phyloP scores from a whole-genome alignment of 1,140 invertebrate genomes.

The Ladona fulva region DNA sequence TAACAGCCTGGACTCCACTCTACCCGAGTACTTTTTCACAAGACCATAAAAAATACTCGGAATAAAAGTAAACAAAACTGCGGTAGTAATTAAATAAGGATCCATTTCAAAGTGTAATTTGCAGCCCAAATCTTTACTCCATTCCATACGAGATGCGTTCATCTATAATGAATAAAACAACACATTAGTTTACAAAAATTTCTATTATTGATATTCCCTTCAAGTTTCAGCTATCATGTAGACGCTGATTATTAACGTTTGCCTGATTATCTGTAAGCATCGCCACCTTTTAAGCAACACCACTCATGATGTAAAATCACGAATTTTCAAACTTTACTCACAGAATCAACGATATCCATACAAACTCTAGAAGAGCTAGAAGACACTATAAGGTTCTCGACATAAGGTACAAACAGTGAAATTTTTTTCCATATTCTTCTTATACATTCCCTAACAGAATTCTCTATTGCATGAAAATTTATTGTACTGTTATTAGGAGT shows the following conservation, averaged over 20 bases:
- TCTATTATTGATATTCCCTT: no score
- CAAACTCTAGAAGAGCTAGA: slow-evolving; percentile 44
- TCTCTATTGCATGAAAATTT: slow-evolving; percentile 38
- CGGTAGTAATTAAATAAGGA: neutral
- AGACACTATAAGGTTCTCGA: slow-evolving; percentile 42
- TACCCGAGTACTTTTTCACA: neutral
- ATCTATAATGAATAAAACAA: no score
- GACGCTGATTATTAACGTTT: no score
- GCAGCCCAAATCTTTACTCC: neutral
- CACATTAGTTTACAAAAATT: no score
- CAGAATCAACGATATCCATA: slow-evolving; percentile 49
- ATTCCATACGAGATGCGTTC: neutral
- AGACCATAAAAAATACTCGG: neutral
- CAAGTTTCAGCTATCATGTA: no score
- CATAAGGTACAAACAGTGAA: slow-evolving; percentile 40
- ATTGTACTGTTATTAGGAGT: slow-evolving; percentile 38
- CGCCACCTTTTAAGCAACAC: no score
- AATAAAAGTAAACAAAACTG: neutral
- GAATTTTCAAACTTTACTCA: slow-evolving; percentile 31
- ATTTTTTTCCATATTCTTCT: slow-evolving; percentile 30
- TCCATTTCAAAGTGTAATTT: neutral
- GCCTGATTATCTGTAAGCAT: no score
- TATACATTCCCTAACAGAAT: slow-evolving; percentile 38
- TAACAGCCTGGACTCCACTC: no score
- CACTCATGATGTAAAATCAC: neutral